phyloP scores from a whole-genome alignment of 2,888 invertebrate species.

The Melinaea marsaeus region DNA sequence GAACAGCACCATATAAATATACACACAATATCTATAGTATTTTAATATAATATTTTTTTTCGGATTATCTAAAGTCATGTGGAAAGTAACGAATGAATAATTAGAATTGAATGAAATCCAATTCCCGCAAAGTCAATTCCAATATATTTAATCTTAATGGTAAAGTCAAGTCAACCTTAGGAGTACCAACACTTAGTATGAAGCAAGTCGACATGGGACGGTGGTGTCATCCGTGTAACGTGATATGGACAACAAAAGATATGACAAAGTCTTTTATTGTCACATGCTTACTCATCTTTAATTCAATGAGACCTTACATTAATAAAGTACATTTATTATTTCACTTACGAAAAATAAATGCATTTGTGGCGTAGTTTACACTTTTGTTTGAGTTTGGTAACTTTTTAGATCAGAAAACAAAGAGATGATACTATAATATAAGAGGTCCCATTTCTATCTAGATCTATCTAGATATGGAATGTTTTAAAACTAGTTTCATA shows the following conservation, averaged over 20 bases:
- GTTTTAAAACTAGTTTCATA: too few relatives aligned
- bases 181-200: slow-evolving; percentile 6
- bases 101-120: too few relatives aligned
- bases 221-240: slow-evolving; percentile 19
- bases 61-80: too few relatives aligned
- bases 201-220: slow-evolving; percentile 20
- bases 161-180: background rate
- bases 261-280: slow-evolving; percentile 25
- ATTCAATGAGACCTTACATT: slow-evolving; percentile 13
- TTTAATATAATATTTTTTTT: background rate
- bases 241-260: slow-evolving; percentile 26
- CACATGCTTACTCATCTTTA: slow-evolving; percentile 26
- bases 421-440: too few relatives aligned
- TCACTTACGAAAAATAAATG: background rate
- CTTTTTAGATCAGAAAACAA: too few relatives aligned
- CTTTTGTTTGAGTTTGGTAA: too few relatives aligned
- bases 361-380: background rate
- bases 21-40: background rate
- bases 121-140: too few relatives aligned
- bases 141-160: background rate
- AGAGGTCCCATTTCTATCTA: too few relatives aligned
- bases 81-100: too few relatives aligned
- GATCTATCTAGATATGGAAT: too few relatives aligned
- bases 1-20: slow-evolving; percentile 1
- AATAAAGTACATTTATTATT: background rate